phyloP scores from a whole-genome alignment of 2,113 vertebrate species.

The Tringa solitaria region DNA sequence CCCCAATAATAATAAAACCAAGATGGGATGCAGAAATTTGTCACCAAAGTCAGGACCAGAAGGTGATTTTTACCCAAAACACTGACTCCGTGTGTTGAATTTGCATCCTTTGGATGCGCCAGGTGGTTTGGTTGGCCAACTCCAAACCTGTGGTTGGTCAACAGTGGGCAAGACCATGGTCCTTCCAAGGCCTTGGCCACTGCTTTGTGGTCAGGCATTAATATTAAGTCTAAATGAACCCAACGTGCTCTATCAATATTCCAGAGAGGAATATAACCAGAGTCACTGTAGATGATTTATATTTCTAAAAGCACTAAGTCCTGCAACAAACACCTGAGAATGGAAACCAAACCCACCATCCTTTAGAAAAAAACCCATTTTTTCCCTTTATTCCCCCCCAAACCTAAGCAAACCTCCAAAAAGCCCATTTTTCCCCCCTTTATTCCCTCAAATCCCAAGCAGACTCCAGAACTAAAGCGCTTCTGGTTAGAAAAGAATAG shows the following conservation, averaged over 20 bases:
- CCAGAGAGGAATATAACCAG: background rate
- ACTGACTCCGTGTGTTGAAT: accelerated
- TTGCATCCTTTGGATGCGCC: background rate
- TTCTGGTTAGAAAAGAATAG: background rate
- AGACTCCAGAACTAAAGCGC: background rate
- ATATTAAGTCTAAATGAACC: background rate
- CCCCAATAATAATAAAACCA: background rate
- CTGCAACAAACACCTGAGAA: background rate
- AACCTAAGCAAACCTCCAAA: no score
- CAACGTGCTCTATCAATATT: background rate
- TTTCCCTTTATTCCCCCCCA: background rate
- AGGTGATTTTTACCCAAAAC: background rate
- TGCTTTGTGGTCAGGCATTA: no score
- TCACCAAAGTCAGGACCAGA: background rate
- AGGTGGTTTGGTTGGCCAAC: background rate
- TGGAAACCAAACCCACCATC: background rate
- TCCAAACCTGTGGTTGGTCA: background rate
- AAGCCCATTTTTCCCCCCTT: background rate
- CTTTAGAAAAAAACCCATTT: background rate
- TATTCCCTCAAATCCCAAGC: background rate
- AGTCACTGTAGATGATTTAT: background rate
- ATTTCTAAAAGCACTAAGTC: background rate
- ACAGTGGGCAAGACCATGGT: background rate
- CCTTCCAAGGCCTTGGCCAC: background rate
- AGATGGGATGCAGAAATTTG: background rate